Evolutionary conservation across 64 coral and sea anemone species (phyloP).

Genomic region (Catalaphyllia jardinei): DNA sequence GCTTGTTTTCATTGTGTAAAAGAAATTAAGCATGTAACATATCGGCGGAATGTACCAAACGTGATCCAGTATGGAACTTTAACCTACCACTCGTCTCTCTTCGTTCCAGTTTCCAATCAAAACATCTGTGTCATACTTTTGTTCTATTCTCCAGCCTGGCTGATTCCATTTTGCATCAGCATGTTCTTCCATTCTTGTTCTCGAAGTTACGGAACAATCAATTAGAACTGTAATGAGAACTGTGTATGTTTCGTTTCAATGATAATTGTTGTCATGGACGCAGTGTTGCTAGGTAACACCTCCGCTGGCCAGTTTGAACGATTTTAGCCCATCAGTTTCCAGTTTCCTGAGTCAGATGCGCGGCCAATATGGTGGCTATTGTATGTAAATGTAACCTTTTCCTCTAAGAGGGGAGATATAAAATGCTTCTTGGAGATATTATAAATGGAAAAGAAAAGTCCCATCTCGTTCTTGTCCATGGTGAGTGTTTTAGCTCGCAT

Average conservation of each 20-base stretch:
- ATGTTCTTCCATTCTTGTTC: constrained; percentile 15
- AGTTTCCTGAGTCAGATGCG: not conserved
- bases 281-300: constrained; percentile 6
- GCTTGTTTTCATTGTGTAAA: not conserved
- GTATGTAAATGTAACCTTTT: not conserved
- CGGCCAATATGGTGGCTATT: not conserved
- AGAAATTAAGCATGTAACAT: not conserved
- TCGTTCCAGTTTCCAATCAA: constrained; percentile 98
- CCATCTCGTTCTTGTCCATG: constrained; percentile 22
- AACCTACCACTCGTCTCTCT: constrained; percentile 87
- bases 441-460: constrained; percentile 34
- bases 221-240: constrained; percentile 25
- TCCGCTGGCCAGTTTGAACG: not conserved
- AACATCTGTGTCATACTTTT: constrained; percentile 84
- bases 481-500: not conserved
- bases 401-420: not conserved
- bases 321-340: not conserved
- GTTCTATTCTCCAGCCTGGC: constrained; percentile 97
- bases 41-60: constrained; percentile 7
- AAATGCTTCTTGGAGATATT: constrained; percentile 25
- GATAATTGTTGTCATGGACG: constrained; percentile 35
- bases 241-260: constrained; percentile 44
- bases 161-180: constrained; percentile 88
- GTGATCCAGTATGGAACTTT: not conserved
- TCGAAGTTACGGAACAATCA: constrained; percentile 4